Conservation (phyloP, 1,140 invertebrate genomes). For the Chironomus tepperi region DNA sequence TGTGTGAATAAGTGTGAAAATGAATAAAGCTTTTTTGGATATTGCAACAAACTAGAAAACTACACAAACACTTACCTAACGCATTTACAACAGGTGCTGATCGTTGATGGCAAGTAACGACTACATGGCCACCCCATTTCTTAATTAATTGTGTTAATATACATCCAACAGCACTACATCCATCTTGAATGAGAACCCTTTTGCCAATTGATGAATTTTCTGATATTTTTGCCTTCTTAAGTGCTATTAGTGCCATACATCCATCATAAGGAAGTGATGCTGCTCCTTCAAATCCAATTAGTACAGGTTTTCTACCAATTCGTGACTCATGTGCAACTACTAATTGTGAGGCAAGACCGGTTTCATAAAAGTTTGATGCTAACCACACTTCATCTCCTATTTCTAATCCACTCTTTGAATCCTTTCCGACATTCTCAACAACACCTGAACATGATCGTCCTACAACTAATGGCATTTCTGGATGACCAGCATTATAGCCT, state of each 20-base stretch:
- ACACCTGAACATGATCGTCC: slow-evolving; percentile 61
- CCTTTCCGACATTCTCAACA: slow-evolving; percentile 50
- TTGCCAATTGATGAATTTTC: slow-evolving; percentile 48
- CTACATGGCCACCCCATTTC: slow-evolving; percentile 54
- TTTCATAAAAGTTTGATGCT: slow-evolving; percentile 48
- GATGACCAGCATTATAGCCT: slow-evolving; percentile 24
- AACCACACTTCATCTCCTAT: slow-evolving; percentile 58
- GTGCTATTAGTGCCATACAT: slow-evolving; percentile 54
- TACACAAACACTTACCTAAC: slow-evolving; percentile 44
- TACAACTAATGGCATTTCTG: slow-evolving; percentile 50
- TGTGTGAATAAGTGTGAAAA: neutral
- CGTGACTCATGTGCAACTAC: slow-evolving; percentile 48
- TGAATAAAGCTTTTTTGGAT: neutral
- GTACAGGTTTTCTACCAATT: slow-evolving; percentile 55
- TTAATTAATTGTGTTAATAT: slow-evolving; percentile 61
- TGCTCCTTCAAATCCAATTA: slow-evolving; percentile 56
- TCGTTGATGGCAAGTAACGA: slow-evolving; percentile 45
- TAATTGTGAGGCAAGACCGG: slow-evolving; percentile 53
- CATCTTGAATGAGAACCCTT: slow-evolving; percentile 59
- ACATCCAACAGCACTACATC: slow-evolving; percentile 59
- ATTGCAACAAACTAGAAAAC: slow-evolving; percentile 44
- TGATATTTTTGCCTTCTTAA: slow-evolving; percentile 47
- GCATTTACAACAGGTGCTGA: slow-evolving; percentile 46
- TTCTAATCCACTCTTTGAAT: slow-evolving; percentile 47
- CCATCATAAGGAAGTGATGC: slow-evolving; percentile 63